These are phyloP conservation scores for Limnephilus auricula DNA, from an alignment of 2,888 invertebrate species.

Conservation along the genomic window DNA sequence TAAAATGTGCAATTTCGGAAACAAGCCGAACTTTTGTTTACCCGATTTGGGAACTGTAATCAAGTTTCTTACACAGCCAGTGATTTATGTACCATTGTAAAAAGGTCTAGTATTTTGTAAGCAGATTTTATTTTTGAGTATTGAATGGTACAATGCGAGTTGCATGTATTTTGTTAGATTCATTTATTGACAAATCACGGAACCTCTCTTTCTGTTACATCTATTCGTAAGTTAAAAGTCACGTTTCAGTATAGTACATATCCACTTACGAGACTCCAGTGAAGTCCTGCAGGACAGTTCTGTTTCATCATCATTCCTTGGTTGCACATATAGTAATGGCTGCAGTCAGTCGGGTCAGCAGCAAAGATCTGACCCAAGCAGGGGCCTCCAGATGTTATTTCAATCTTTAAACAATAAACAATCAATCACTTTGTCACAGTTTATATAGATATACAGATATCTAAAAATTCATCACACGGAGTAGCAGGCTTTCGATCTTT, in stretches of 20 bases:
- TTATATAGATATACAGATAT: background rate
- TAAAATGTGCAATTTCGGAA: no score
- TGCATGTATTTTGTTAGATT: no score
- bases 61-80: no score
- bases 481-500: background rate
- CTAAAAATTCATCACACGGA: background rate
- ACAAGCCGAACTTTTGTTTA: no score
- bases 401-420: conserved; percentile 5
- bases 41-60: no score
- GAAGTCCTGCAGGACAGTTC: conserved; percentile 84
- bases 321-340: conserved; percentile 89
- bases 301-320: conserved; percentile 84
- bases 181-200: no score
- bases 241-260: no score
- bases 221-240: background rate
- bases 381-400: conserved; percentile 67
- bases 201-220: no score
- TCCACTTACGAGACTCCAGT: conserved; percentile 83
- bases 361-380: conserved; percentile 80
- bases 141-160: no score
- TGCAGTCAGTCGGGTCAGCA: conserved; percentile 83
- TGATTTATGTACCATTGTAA: no score
- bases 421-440: background rate
- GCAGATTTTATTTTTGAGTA: no score
- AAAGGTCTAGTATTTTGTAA: no score